Evolutionary conservation across 2,113 vertebrate species (phyloP), one percentile per base, ranked within the genome.

Genomic region (Zosterops borbonicus): DNA sequence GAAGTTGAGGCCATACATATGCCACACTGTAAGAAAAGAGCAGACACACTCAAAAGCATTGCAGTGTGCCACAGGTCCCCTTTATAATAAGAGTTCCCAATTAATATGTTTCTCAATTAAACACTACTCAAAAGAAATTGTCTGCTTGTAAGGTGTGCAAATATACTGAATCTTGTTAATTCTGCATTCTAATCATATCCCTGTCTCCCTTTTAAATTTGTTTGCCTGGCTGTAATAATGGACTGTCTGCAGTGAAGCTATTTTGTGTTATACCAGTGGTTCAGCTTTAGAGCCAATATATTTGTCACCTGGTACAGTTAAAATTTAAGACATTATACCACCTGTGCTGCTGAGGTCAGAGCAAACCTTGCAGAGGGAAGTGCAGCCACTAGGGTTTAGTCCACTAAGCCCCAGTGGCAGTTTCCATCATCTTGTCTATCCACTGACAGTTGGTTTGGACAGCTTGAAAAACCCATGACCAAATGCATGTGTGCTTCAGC

Each of bases 221-320:
- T 71, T 67, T n/a, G 20, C 21, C 77, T 75, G 35, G 18, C 17
- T 75, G 60, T 67, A 65, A 23, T 79, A 77, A 49, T 14, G 18
- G 47, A 29, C 37, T 71, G 84, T 56, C 17, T n/a, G 6, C 17
- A 46, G 12, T 14, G 29, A 25, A 50, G 28, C 6, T 88, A 4
- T 19, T 85, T 79, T 47, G 6, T 65, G 14, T n/a, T 68, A 19
- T 7, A 56, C 19, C 10, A 28, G 22, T n/a, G 35, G 20, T 69
- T 79, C 12, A 20, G 2, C 23, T 60, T 17, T 15, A 49, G 25
- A 77, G 11, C 18, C 5, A 76, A 24, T 21, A n/a, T 0, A 0
- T 78, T 70, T 83, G 55, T 49, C 46, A 58, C 46, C 12, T 28
- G 41, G 7, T 53, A 44, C 1, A 55, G 33, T 56, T 87, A n/a